Evolutionary conservation across 1,140 invertebrate species (phyloP), one percentile per base, ranked within the genome.

Genomic region (Drosophila virilis): DNA sequence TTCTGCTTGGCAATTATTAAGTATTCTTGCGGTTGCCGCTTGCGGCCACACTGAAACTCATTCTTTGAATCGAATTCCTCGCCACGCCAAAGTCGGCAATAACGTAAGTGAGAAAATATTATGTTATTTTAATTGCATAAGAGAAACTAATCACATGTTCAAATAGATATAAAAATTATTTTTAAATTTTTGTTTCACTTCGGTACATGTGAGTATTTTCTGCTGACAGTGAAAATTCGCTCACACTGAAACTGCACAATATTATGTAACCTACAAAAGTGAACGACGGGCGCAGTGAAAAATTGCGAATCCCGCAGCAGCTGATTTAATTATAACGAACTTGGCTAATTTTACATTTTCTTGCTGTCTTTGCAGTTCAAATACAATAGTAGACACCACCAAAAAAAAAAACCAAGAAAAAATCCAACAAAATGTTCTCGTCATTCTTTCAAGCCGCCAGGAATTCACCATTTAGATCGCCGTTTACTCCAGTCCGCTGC

Each of bases 371-470:
- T 69, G 37, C 78, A 83, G 84, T 22, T 64, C 35, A 37, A 51
- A 12, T 1, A 55, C 38, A 51, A 48, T 61, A 46, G 45, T 42
- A 37, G 64, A 64, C 42, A 28, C 17, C 38, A 72, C 13, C 12
- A 46, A 6, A 54, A 57, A 4, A 28, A 28, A 28, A 28, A 5
- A 5, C n/a, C n/a, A n/a, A n/a, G n/a, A 28, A 28, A 28, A 28
- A 28, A 28, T 0, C 0, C 22, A 10, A 33, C 48, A 75, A 86
- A 28, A 95, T 96, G 96, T 96, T 96, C 93, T 94, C 95, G 73
- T 95, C 95, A 77, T 92, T 97, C 76, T 86, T 95, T 83, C 96
- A 97, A 91, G 93, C 94, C 79, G 95, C 95, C 51, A 96, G 95
- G 92, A 95, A 94, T 91, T 96, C 95, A 71, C 95, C 95, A 5